These are phyloP conservation scores for Drosophila dunni DNA, from an alignment of 1,140 invertebrate species.

Conservation along the genomic window DNA sequence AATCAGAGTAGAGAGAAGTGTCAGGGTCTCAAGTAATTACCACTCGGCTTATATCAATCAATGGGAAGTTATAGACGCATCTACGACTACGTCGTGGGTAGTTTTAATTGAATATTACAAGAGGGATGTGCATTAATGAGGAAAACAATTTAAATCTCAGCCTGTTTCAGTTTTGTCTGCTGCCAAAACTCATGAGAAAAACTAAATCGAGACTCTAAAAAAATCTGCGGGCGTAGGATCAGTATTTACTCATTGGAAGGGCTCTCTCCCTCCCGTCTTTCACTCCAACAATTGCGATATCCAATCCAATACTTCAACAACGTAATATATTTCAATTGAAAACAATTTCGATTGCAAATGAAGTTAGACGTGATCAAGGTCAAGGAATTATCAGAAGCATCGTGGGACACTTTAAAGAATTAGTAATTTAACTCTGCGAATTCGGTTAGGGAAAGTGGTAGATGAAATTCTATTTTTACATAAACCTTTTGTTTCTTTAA, in stretches of 20 bases:
- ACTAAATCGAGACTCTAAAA: slow-evolving; percentile 56
- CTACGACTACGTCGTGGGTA: slow-evolving; percentile 55
- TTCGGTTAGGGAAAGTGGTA: no score
- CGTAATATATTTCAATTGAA: slow-evolving; percentile 76
- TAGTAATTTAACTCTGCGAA: not conserved
- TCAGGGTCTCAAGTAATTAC: slow-evolving; percentile 68
- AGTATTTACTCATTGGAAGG: slow-evolving; percentile 40
- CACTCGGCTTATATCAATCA: slow-evolving; percentile 74
- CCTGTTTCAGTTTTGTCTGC: slow-evolving; percentile 20
- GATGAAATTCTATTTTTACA: no score
- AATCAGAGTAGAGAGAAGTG: slow-evolving; percentile 49
- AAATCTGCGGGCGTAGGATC: slow-evolving; percentile 80
- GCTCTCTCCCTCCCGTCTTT: slow-evolving; percentile 37
- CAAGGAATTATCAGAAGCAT: slow-evolving; percentile 11
- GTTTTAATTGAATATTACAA: slow-evolving; percentile 83
- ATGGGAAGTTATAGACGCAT: slow-evolving; percentile 37
- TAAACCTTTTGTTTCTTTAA: no score
- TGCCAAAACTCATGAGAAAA: slow-evolving; percentile 69
- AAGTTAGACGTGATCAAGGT: slow-evolving; percentile 46
- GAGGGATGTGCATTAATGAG: slow-evolving; percentile 83
- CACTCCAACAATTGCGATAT: slow-evolving; percentile 33
- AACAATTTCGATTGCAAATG: slow-evolving; percentile 37
- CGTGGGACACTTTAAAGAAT: not conserved
- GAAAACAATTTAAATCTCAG: slow-evolving; percentile 84
- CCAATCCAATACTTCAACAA: slow-evolving; percentile 59